Evolutionary conservation across 2,888 invertebrate genomes (phyloP).

Genomic region (Saturnia pavonia): DNA sequence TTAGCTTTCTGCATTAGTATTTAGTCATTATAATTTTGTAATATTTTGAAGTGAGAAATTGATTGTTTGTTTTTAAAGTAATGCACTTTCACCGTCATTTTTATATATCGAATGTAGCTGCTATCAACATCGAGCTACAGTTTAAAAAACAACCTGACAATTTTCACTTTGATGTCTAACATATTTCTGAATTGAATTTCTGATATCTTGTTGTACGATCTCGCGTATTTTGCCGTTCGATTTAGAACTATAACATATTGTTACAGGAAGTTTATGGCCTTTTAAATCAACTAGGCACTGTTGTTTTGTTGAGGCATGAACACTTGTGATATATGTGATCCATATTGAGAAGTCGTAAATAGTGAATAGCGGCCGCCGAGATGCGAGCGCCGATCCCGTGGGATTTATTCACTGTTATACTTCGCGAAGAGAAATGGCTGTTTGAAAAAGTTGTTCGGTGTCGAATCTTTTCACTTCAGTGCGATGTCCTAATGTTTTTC

Average conservation of each 20-base stretch:
- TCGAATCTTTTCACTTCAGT: constrained; percentile 8
- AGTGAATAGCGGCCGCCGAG: constrained; percentile 23
- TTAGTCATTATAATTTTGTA: no score
- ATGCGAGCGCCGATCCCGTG: constrained; percentile 31
- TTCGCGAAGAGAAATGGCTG: constrained; percentile 29
- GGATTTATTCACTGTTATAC: constrained; percentile 26
- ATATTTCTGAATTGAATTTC: neutral
- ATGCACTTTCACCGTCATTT: no score
- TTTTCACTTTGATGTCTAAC: neutral
- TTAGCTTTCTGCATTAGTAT: no score
- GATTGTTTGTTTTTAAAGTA: no score
- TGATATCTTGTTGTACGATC: neutral
- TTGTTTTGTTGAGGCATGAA: constrained; percentile 14
- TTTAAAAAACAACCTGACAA: neutral
- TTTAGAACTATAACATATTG: neutral
- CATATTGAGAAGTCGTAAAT: constrained; percentile 24
- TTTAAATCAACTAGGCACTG: constrained; percentile 24
- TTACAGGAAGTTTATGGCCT: constrained; percentile 20
- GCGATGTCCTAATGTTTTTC: constrained; percentile 4
- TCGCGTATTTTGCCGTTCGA: neutral
- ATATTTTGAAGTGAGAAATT: no score
- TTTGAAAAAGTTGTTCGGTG: constrained; percentile 27
- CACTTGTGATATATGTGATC: constrained; percentile 22
- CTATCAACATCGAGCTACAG: neutral
- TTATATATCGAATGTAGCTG: no score